Conservation (phyloP, 2,113 vertebrate genomes). For the Dipodomys merriami region DNA sequence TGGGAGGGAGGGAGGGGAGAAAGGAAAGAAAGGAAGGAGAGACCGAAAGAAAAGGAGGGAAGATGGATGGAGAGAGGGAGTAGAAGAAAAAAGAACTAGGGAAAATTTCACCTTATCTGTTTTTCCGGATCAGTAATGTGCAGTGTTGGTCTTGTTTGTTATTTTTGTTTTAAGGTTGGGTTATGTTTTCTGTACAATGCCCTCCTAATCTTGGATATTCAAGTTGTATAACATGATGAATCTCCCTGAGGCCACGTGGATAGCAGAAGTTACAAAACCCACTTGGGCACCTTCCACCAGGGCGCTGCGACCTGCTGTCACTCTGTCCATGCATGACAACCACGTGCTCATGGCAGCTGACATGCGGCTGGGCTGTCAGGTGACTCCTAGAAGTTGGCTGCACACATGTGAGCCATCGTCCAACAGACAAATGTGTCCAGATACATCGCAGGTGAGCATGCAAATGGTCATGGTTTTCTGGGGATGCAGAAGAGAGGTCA, state of each 20-base stretch:
- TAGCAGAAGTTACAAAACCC: background rate
- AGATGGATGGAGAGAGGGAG: too few species aligned
- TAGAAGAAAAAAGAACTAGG: background rate
- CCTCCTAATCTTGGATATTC: background rate
- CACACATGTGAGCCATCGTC: too few species aligned
- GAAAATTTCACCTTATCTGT: background rate
- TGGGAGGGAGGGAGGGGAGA: too few species aligned
- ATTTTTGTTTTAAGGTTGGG: background rate
- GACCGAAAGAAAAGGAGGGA: too few species aligned
- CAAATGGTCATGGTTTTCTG: too few species aligned
- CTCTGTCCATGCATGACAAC: too few species aligned
- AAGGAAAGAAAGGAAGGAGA: background rate
- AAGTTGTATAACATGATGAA: slow-evolving; percentile 48
- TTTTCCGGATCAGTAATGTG: background rate
- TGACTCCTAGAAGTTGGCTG: too few species aligned
- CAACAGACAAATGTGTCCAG: too few species aligned
- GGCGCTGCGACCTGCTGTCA: background rate
- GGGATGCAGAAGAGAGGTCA: too few species aligned
- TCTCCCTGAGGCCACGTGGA: background rate
- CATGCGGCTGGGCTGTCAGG: too few species aligned
- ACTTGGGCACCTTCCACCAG: background rate
- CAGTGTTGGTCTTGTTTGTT: background rate
- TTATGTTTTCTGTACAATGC: background rate
- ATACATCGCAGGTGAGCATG: too few species aligned
- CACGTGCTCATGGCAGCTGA: too few species aligned